Evolutionary conservation across 1,140 invertebrate genomes (phyloP), one percentile per base, ranked within the genome.

Genomic region (Drosophila leontia): DNA sequence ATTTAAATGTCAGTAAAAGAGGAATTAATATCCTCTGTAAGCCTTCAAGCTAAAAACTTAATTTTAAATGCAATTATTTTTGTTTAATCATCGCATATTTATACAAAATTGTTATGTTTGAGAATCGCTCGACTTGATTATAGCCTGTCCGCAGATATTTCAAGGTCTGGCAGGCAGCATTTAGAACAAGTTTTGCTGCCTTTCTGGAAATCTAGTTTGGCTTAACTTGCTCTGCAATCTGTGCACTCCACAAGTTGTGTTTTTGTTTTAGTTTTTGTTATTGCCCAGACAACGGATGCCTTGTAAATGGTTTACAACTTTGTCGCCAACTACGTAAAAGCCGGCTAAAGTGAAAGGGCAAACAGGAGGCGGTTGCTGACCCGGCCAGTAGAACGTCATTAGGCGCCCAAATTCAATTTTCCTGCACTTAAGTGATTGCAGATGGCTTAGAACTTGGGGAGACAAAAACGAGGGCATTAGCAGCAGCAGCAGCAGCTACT

Each of bases 401-500:
- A 87, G 82, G 83, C 72, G 64, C 68, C 72, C 60, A 80, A 87
- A 87, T 87, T 87, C 76, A 82, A 87, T 87, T 87, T 88, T 64
- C 64, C 56, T 87, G 76, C 84, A 83, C 63, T 87, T 78, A 75
- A 74, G 72, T 63, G 77, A 50, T 59, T 71, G 53, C 67, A 71
- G 71, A 58, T 50, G 69, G 51, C 78, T 76, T 68, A 60, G 29
- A 65, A 74, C 71, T 59, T 75, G 51, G 19, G 15, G 7, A 29
- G 12, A 61, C 41, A 61, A 62, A 50, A 39, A 26, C 32, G 35
- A 35, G 45, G 48, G 62, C 47, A 69, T 69, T 67, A 48, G 42
- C 60, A 76, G 47, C 47, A 55, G 47, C 47, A 55, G 53, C 44
- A 59, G 61, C 45, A 42, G 35, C 61, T 29, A 39, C 61, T 29